Evolutionary conservation across 2,113 vertebrate genomes (phyloP), one percentile per base, ranked within the genome.

Genomic region (Aspiorhynchus laticeps): DNA sequence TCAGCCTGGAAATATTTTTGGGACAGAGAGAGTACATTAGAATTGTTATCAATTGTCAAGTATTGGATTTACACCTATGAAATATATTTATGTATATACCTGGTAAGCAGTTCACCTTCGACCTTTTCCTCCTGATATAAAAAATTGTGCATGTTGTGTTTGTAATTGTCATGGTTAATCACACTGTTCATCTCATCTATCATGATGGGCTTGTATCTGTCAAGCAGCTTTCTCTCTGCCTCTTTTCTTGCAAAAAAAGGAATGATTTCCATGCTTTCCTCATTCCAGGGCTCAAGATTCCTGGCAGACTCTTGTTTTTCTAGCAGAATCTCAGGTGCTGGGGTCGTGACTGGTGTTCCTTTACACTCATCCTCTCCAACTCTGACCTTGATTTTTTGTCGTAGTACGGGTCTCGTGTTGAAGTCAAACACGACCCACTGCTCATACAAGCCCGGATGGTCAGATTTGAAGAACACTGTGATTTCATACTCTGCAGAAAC

Each of bases 371-470:
- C 71, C 31, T 89, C 88, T 19, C 97, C 96, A 3, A 96, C 93
- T 88, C 87, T 93, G 61, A 96, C 92, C 69, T 73, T 88, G 75
- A 98, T 91, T 91, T 96, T 97, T 85, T 74, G 94, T 2, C 96
- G 74, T 38, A 99, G 94, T 14, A 96, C 96, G 0, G 97, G 97
- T 28, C 96, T 95, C 33, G 65, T 90, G 81, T 94, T 95, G 0
- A 98, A 97, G 92, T 98, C 97, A 0, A 99, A 95, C 51, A 95
- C 96, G 75, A 98, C 85, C 97, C 97, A 98, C 83, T 99, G 97
- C 86, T 97, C 95, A 0, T 97, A 98, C 86, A 94, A 7, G 1
- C 97, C 97, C 21, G 96, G 95, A 0, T 88, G 69, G 48, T 90
- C 51, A 28, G 94, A 87, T 75, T 94, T 93, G 88, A 96, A 91